A percentile compares a stretch with the other conserved stretches of the same genome.
Conservation (phyloP, 2,797 vertebrate genomes). For the Hemibagrus guttatus region DNA sequence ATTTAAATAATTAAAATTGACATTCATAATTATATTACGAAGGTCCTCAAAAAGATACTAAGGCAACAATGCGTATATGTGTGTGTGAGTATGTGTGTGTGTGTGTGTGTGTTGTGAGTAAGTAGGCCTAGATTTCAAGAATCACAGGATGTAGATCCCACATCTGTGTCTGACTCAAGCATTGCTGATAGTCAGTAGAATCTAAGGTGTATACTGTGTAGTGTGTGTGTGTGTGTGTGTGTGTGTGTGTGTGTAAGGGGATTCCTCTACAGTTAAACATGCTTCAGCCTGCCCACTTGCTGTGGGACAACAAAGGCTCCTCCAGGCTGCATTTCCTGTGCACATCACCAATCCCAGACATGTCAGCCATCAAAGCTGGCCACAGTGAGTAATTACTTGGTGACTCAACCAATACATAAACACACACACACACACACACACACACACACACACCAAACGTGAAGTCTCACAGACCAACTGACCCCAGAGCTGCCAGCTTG, state of each 20-base stretch:
- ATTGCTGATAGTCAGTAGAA: conserved; percentile 14
- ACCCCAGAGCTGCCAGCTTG: conserved; percentile 12
- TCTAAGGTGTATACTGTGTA: conserved; percentile 4
- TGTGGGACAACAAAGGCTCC: conserved; percentile 43
- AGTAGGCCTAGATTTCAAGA: background rate
- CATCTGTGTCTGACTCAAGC: conserved; percentile 26
- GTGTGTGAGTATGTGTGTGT: background rate
- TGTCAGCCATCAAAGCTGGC: conserved; percentile 44
- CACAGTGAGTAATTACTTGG: conserved; percentile 37
- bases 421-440: conserved; percentile 17
- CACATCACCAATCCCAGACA: conserved; percentile 37
- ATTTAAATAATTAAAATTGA: background rate
- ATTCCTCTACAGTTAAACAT: conserved; percentile 40
- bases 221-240: conserved; percentile 24
- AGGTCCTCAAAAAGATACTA: background rate
- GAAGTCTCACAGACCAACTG: conserved; percentile 20
- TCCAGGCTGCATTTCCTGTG: conserved; percentile 54
- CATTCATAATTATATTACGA: background rate
- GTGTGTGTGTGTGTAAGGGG: conserved; percentile 23
- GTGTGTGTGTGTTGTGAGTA: conserved; percentile 15
- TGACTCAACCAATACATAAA: conserved; percentile 30
- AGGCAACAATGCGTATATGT: background rate
- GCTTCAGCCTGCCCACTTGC: conserved; percentile 51
- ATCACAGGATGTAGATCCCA: conserved; percentile 22
- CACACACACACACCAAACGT: background rate